Conservation (phyloP, 2,113 vertebrate species). For the Gnathonemus longibarbis region DNA sequence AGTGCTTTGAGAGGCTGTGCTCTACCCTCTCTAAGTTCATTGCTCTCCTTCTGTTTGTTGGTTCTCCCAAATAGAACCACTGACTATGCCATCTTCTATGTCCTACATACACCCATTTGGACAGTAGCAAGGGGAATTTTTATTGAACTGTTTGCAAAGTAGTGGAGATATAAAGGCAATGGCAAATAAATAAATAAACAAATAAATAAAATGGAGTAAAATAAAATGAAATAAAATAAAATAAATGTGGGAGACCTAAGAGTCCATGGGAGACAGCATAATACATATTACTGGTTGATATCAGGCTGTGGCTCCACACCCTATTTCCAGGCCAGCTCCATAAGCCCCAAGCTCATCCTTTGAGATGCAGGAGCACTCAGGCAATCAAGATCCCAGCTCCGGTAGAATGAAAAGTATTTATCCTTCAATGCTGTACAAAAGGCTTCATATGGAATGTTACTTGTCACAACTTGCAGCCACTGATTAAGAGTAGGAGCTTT, state of each 20-base stretch:
- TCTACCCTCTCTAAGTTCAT: too few species aligned
- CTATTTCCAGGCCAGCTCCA: neutral
- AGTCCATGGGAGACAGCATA: neutral
- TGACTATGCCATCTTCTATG: too few species aligned
- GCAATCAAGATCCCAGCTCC: neutral
- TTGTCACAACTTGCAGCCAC: neutral
- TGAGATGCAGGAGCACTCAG: neutral
- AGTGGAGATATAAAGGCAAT: constrained; percentile 6
- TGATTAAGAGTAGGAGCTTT: neutral
- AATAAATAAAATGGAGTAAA: too few species aligned
- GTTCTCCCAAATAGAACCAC: too few species aligned
- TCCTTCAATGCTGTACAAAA: neutral
- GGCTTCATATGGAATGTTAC: neutral
- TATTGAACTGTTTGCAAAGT: too few species aligned
- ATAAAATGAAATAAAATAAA: neutral
- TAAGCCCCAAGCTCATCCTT: neutral
- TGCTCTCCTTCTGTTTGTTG: too few species aligned
- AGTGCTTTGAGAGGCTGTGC: too few species aligned
- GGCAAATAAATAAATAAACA: neutral
- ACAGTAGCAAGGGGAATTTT: too few species aligned
- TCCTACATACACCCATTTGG: too few species aligned
- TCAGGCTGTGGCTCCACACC: neutral
- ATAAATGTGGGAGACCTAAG: neutral
- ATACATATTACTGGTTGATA: neutral
- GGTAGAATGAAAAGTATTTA: neutral